These are phyloP conservation scores for Gymnoscopelus microlampas DNA, from an alignment of 2,797 vertebrate genomes.

Conservation along the genomic window DNA sequence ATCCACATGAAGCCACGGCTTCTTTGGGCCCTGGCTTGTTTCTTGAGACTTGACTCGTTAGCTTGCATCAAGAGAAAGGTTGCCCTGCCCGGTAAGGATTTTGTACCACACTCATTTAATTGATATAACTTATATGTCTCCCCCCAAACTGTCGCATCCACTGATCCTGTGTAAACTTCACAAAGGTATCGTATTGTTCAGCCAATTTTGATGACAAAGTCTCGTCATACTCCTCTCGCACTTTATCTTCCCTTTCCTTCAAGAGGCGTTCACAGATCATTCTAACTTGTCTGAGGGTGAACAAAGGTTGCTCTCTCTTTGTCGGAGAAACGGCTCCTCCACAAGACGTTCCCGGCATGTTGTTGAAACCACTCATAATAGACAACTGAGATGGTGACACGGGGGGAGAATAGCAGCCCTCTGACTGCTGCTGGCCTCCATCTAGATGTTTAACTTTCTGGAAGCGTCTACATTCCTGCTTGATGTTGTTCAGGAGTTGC, in stretches of 20 bases:
- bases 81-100: conserved; percentile 52
- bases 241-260: conserved; percentile 97
- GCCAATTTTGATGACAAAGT: conserved; percentile 97
- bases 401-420: conserved; percentile 88
- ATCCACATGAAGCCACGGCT: too few species aligned
- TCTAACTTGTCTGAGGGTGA: conserved; percentile 97
- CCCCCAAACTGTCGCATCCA: conserved; percentile 97
- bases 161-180: conserved; percentile 98
- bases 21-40: conserved; percentile 22
- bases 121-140: conserved; percentile 94
- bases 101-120: conserved; percentile 72
- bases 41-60: conserved; percentile 53
- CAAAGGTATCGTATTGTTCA: conserved; percentile 98
- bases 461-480: conserved; percentile 99
- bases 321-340: conserved; percentile 87
- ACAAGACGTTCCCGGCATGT: conserved; percentile 86
- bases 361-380: conserved; percentile 86
- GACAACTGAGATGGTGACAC: conserved; percentile 90
- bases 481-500: conserved; percentile 98
- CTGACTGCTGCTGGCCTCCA: conserved; percentile 90
- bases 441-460: conserved; percentile 98
- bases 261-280: conserved; percentile 99
- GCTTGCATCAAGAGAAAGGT: conserved; percentile 85
- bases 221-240: conserved; percentile 98
- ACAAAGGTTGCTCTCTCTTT: conserved; percentile 96